Conservation (phyloP, 2,797 vertebrate species). For the Brachymystax lenok region DNA sequence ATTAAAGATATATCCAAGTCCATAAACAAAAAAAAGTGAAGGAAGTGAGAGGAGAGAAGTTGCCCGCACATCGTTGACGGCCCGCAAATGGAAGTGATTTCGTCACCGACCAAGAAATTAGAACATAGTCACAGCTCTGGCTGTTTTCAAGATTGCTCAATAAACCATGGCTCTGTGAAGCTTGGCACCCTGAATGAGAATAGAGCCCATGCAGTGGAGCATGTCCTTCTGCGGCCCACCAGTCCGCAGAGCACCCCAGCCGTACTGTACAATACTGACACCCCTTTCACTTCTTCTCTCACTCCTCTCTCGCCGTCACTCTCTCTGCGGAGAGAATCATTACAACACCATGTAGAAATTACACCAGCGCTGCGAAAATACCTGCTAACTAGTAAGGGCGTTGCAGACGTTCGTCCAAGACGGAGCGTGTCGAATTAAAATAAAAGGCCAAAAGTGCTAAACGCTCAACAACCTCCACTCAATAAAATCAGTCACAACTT, state of each 20-base stretch:
- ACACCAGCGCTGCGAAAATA: conserved; percentile 56
- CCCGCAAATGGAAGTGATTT: conserved; percentile 49
- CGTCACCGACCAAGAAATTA: conserved; percentile 37
- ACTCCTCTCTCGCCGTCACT: no score
- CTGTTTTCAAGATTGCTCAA: conserved; percentile 59
- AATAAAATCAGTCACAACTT: conserved; percentile 30
- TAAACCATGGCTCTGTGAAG: conserved; percentile 64
- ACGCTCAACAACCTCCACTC: conserved; percentile 48
- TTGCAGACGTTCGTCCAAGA: conserved; percentile 62
- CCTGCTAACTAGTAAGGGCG: conserved; percentile 59
- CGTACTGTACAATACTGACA: conserved; percentile 65
- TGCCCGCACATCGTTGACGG: conserved; percentile 37
- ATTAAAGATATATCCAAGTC: conserved; percentile 42
- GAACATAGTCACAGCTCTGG: conserved; percentile 38
- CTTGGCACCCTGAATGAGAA: conserved; percentile 65
- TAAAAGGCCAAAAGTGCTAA: conserved; percentile 49
- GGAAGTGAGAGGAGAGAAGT: conserved; percentile 48
- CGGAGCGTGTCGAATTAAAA: conserved; percentile 57
- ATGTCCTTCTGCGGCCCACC: conserved; percentile 54
- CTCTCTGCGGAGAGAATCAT: conserved; percentile 58
- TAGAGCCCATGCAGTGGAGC: conserved; percentile 65
- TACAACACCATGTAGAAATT: conserved; percentile 59
- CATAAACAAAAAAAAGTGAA: conserved; percentile 57
- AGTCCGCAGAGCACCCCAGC: conserved; percentile 42
- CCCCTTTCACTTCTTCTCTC: conserved; percentile 27